phyloP scores from a whole-genome alignment of 2,113 vertebrate species.

The Lasiurus cinereus region DNA sequence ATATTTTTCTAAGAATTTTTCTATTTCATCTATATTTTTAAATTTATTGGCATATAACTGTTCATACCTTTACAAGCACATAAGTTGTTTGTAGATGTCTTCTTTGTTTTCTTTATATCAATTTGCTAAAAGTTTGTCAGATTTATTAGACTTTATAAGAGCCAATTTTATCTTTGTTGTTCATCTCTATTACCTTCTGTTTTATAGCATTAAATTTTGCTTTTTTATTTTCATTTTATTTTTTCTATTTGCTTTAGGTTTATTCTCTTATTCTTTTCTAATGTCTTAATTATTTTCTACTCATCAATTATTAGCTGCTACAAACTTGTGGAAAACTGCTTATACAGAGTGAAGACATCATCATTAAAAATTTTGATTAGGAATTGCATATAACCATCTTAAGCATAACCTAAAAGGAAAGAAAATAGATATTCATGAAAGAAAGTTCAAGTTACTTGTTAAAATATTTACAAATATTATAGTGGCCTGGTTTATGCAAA shows the following conservation, averaged over 20 bases:
- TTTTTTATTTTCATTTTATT: not conserved
- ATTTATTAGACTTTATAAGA: conserved; percentile 25
- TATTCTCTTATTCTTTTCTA: conserved; percentile 21
- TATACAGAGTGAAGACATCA: not conserved
- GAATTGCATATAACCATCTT: not conserved
- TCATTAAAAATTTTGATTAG: conserved; percentile 36
- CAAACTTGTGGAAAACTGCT: not conserved
- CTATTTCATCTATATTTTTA: conserved; percentile 31
- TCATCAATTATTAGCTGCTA: conserved; percentile 29
- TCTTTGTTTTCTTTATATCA: conserved; percentile 3
- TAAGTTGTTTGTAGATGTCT: not conserved
- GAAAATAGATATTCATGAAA: not conserved
- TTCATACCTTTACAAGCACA: not conserved
- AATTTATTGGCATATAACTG: not conserved
- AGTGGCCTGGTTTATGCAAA: not conserved
- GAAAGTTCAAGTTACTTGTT: not conserved
- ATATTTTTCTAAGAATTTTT: conserved; percentile 22
- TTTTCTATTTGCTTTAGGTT: conserved; percentile 1
- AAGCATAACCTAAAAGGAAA: conserved; percentile 24
- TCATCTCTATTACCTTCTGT: conserved; percentile 12
- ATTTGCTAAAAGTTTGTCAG: not conserved
- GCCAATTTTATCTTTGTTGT: conserved; percentile 14
- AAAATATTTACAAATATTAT: conserved; percentile 52
- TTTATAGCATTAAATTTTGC: conserved; percentile 9
- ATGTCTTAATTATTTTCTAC: conserved; percentile 26